Evolutionary conservation across 2,113 vertebrate species (phyloP).

Genomic region (Noctilio leporinus): DNA sequence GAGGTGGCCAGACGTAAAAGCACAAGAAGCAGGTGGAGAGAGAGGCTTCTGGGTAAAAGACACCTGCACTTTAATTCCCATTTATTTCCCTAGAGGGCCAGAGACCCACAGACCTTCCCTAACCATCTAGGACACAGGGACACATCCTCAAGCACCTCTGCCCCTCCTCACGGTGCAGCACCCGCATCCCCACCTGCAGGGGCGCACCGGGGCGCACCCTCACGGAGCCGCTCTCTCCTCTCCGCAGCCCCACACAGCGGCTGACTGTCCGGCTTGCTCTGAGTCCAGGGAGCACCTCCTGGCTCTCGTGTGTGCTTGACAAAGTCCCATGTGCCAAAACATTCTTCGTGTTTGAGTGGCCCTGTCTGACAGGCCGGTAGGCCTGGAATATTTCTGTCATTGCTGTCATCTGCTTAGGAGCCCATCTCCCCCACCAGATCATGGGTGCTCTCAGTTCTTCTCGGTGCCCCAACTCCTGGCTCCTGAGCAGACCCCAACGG

Average conservation of each 20-base stretch:
- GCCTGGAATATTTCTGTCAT: neutral
- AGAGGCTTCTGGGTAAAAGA: neutral
- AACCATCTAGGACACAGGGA: neutral
- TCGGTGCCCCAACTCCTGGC: neutral
- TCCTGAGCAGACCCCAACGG: neutral
- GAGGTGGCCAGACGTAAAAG: neutral
- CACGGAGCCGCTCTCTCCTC: too few relatives aligned
- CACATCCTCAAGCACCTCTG: neutral
- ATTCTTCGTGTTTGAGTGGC: neutral
- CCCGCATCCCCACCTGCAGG: rapidly evolving
- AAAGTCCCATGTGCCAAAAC: neutral
- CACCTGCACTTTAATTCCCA: neutral
- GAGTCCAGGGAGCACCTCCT: neutral
- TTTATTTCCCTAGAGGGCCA: neutral
- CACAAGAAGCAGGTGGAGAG: neutral
- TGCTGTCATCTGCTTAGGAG: neutral
- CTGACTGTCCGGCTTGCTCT: neutral
- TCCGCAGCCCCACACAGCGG: neutral
- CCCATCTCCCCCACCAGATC: neutral
- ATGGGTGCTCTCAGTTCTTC: neutral
- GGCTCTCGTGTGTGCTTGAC: neutral
- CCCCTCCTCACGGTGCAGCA: neutral
- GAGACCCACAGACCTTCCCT: neutral
- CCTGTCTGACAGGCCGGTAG: neutral
- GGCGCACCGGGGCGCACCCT: neutral